Evolutionary conservation across 1,140 invertebrate species (phyloP).

Genomic region (Drosophila insularis): DNA sequence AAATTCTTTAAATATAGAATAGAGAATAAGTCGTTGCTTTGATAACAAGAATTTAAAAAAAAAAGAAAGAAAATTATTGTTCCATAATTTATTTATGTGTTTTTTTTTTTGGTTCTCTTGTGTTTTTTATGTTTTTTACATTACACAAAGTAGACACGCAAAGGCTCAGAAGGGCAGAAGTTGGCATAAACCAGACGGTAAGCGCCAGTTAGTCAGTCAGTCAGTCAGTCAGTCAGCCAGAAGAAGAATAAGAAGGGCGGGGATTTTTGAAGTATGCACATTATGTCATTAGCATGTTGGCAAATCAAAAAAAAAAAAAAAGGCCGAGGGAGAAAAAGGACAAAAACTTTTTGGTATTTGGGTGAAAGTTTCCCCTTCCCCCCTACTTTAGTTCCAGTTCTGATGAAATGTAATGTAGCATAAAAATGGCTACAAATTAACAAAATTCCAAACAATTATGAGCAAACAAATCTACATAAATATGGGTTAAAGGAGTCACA

Average conservation of each 20-base stretch:
- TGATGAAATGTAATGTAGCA: constrained; percentile 56
- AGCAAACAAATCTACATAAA: constrained; percentile 43
- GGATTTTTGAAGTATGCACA: constrained; percentile 75
- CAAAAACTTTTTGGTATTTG: constrained; percentile 46
- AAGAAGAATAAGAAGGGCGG: constrained; percentile 21
- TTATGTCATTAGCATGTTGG: constrained; percentile 81
- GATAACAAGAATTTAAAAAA: too few species aligned
- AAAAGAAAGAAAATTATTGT: constrained; percentile 9
- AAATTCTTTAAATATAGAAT: neutral
- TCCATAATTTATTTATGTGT: constrained; percentile 1
- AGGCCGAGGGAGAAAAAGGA: constrained; percentile 47
- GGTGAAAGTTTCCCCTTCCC: neutral
- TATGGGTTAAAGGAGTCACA: constrained; percentile 4
- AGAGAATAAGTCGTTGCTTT: neutral
- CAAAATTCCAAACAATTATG: constrained; percentile 77
- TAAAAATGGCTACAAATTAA: constrained; percentile 74
- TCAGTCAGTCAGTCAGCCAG: constrained; percentile 9
- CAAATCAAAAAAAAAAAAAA: constrained; percentile 61
- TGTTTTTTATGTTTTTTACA: constrained; percentile 14
- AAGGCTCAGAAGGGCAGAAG: constrained; percentile 35
- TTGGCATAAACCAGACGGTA: constrained; percentile 44
- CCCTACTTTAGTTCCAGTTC: constrained; percentile 10
- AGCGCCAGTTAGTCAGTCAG: too few species aligned
- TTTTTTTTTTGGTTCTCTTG: constrained; percentile 23
- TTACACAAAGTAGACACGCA: constrained; percentile 60